Evolutionary conservation across 2,113 vertebrate species (phyloP).

Genomic region (Microtus richardsoni): DNA sequence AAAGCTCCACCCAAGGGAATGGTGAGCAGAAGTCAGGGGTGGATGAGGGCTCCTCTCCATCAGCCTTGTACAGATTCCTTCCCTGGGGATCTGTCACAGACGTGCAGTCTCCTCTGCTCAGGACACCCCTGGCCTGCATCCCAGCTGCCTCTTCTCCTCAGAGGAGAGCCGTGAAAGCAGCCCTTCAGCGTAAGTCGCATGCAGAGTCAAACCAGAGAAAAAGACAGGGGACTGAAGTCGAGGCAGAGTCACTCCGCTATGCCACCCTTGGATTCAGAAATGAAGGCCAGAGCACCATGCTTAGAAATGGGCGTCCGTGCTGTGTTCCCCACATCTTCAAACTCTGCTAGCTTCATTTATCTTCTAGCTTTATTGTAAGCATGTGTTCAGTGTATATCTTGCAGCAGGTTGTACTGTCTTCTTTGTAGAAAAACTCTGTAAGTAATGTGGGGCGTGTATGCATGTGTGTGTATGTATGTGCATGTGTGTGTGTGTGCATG

Average conservation of each 20-base stretch:
- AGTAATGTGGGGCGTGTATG: background rate
- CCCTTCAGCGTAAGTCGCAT: accelerated
- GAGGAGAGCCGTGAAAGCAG: background rate
- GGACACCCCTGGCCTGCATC: background rate
- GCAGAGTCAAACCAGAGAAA: background rate
- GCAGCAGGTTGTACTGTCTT: background rate
- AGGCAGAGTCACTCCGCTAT: background rate
- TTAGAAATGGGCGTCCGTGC: background rate
- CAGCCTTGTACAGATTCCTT: accelerated
- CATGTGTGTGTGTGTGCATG: background rate
- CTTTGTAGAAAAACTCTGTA: background rate
- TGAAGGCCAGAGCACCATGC: background rate
- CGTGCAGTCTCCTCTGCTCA: background rate
- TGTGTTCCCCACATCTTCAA: background rate
- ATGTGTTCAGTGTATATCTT: background rate
- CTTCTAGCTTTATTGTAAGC: background rate
- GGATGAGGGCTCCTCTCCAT: too few relatives aligned
- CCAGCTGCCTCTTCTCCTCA: background rate
- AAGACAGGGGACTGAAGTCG: background rate
- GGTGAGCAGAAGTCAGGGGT: accelerated
- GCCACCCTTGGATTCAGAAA: background rate
- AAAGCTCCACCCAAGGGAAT: background rate
- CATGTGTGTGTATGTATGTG: background rate
- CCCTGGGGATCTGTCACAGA: background rate
- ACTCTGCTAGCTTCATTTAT: background rate